These are phyloP conservation scores for Caligus rogercresseyi DNA, from an alignment of 1,140 invertebrate species.

Conservation along the genomic window DNA sequence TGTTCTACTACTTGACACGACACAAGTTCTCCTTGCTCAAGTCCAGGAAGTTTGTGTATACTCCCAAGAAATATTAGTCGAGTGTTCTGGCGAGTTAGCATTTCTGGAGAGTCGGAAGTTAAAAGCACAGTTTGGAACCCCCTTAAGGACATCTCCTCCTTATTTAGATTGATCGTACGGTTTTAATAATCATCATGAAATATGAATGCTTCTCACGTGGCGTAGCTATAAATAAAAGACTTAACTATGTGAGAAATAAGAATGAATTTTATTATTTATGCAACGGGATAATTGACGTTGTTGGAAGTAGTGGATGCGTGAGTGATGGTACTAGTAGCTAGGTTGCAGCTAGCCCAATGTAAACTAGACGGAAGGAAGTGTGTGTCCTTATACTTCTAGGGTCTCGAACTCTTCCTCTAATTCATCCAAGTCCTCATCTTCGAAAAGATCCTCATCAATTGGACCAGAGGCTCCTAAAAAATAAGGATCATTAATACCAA, in stretches of 20 bases:
- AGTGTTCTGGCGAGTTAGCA: background rate
- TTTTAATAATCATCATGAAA: background rate
- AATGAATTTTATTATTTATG: background rate
- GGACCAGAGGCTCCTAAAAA: conserved; percentile 32
- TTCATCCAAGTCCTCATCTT: conserved; percentile 49
- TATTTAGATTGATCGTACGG: background rate
- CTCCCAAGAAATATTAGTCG: conserved; percentile 31
- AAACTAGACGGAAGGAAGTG: background rate
- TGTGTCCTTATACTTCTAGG: conserved; percentile 22
- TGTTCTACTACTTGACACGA: conserved; percentile 62
- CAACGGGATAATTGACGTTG: no score
- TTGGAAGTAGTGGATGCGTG: no score
- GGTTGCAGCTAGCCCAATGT: no score
- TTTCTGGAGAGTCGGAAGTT: background rate
- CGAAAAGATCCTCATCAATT: conserved; percentile 89
- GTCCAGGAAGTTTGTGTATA: conserved; percentile 60
- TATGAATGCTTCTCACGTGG: no score
- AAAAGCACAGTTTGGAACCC: background rate
- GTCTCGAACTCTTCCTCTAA: conserved; percentile 64
- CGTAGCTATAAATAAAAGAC: no score
- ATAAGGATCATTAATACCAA: no score
- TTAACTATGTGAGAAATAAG: background rate
- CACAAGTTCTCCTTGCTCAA: conserved; percentile 69
- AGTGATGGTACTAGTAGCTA: no score
- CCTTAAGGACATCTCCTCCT: no score